A percentile compares a stretch with the other conserved stretches of the same genome.
These are phyloP conservation scores for Elephantulus edwardii DNA, from an alignment of 2,113 vertebrate species.

Conservation along the genomic window DNA sequence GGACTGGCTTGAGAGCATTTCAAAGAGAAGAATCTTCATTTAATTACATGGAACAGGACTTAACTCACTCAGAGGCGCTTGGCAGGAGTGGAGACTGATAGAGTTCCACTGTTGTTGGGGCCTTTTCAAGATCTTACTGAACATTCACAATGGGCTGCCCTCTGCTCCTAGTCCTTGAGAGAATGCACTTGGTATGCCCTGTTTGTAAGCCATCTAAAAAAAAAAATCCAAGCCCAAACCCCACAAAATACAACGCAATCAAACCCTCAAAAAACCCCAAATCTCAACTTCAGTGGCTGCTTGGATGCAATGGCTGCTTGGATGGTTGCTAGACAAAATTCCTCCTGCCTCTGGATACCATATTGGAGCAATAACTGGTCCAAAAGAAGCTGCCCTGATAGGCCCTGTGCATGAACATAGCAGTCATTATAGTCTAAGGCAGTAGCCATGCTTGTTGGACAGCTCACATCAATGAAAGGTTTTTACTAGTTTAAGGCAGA, in stretches of 20 bases:
- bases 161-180: not conserved
- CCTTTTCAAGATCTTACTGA: conserved; percentile 29
- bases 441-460: not conserved
- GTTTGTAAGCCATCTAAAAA: not conserved
- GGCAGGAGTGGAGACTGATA: not conserved
- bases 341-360: too few relatives aligned
- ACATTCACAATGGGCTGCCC: not conserved
- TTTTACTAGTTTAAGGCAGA: not conserved
- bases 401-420: not conserved
- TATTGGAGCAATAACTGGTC: too few relatives aligned
- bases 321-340: too few relatives aligned
- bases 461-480: not conserved
- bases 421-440: too few relatives aligned
- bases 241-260: too few relatives aligned
- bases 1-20: conserved; percentile 55
- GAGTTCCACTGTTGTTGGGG: not conserved
- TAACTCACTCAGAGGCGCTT: not conserved
- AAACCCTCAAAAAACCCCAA: too few relatives aligned
- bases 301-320: too few relatives aligned
- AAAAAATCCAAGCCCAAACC: too few relatives aligned
- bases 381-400: too few relatives aligned
- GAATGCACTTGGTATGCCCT: not conserved
- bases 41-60: not conserved
- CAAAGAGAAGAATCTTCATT: conserved; percentile 30
- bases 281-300: too few relatives aligned